These are phyloP conservation scores for Cecropterus lyciades DNA, from an alignment of 1,140 invertebrate genomes.

Conservation along the genomic window DNA sequence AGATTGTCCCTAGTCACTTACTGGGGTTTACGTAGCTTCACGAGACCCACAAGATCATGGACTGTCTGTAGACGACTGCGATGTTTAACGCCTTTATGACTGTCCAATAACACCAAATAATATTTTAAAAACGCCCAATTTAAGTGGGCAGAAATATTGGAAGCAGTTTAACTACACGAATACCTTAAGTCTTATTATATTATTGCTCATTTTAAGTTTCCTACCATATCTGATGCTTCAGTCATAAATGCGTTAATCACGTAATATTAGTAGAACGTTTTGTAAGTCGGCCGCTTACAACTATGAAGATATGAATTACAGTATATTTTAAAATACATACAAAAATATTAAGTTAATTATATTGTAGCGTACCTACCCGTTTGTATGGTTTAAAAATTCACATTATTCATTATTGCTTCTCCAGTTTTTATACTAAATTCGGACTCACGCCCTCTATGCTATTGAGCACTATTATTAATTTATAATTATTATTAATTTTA, in stretches of 20 bases:
- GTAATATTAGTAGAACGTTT: slow-evolving; percentile 76
- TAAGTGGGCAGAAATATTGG: slow-evolving; percentile 32
- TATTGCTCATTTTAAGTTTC: slow-evolving; percentile 30
- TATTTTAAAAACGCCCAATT: slow-evolving; percentile 32
- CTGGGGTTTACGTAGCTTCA: slow-evolving; percentile 58
- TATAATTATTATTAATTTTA: slow-evolving; percentile 67
- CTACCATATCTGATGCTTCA: slow-evolving; percentile 29
- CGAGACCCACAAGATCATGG: slow-evolving; percentile 45
- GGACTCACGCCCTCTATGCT: slow-evolving; percentile 63
- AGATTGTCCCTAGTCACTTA: slow-evolving; percentile 71
- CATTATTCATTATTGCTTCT: slow-evolving; percentile 78
- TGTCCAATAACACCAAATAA: slow-evolving; percentile 23
- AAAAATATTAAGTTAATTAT: slow-evolving; percentile 82
- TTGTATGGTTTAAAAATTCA: slow-evolving; percentile 70
- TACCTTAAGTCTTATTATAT: slow-evolving; percentile 32
- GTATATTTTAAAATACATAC: slow-evolving; percentile 83
- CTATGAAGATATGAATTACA: slow-evolving; percentile 83
- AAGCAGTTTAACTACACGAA: slow-evolving; percentile 36
- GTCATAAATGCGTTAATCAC: slow-evolving; percentile 53
- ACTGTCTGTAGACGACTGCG: slow-evolving; percentile 16
- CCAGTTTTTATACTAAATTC: slow-evolving; percentile 65
- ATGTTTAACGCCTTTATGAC: slow-evolving; percentile 29
- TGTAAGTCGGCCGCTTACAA: slow-evolving; percentile 68
- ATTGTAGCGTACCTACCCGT: slow-evolving; percentile 66
- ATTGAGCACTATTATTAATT: slow-evolving; percentile 81